These are phyloP conservation scores for Oostethus manadensis DNA, from an alignment of 2,113 vertebrate genomes.

Conservation along the genomic window DNA sequence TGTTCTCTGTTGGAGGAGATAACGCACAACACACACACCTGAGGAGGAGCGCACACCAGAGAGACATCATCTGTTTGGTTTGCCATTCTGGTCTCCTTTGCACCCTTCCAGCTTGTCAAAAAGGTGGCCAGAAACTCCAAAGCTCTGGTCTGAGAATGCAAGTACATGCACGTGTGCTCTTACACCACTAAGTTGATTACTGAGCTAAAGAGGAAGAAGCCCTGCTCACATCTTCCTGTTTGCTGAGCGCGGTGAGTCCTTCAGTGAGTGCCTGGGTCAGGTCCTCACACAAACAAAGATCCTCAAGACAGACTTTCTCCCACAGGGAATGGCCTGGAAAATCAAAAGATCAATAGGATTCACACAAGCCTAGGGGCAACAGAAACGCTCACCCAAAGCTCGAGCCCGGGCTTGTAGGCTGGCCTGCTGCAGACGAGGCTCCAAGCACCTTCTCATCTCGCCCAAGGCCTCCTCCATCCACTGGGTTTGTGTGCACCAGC, in stretches of 20 bases:
- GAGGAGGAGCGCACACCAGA: conserved; percentile 2
- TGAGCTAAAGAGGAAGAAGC: neutral
- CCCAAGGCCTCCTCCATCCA: conserved; percentile 74
- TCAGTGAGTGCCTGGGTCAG: conserved; percentile 73
- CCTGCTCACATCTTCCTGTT: conserved; percentile 61
- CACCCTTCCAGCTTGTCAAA: conserved; percentile 55
- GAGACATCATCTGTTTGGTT: conserved; percentile 4
- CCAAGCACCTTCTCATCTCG: conserved; percentile 59
- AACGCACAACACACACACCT: conserved; percentile 51
- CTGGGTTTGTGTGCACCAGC: conserved; percentile 72
- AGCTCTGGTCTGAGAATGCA: conserved; percentile 63
- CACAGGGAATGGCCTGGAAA: conserved; percentile 75
- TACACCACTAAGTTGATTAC: neutral
- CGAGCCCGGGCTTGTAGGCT: conserved; percentile 64
- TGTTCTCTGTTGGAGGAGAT: neutral
- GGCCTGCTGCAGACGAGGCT: conserved; percentile 56
- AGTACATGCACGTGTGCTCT: neutral
- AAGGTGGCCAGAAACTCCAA: conserved; percentile 74
- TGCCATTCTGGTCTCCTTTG: conserved; percentile 5
- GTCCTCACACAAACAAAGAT: conserved; percentile 34
- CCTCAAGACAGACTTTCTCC: conserved; percentile 61
- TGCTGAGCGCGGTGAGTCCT: conserved; percentile 67
- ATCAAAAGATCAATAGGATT: neutral
- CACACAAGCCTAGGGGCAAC: neutral
- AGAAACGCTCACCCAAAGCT: conserved; percentile 69